A percentile compares a stretch with the other conserved stretches of the same genome.
Conservation (phyloP, 1,140 invertebrate species). For the Eciton burchellii region DNA sequence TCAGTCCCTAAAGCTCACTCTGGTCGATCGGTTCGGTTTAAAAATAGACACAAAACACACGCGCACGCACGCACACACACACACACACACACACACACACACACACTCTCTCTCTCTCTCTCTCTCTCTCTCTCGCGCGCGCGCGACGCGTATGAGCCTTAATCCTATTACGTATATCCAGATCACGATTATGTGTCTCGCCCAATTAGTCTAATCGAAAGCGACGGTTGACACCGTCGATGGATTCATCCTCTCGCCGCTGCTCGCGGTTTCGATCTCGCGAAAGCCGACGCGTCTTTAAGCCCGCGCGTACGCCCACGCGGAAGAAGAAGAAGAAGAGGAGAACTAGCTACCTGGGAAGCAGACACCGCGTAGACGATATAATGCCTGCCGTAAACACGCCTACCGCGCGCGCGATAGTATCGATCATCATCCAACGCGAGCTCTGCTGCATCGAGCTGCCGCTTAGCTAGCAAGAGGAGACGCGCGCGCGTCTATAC, state of each 20-base stretch:
- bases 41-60: slow-evolving; percentile 85
- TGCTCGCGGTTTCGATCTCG: slow-evolving; percentile 25
- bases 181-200: slow-evolving; percentile 83
- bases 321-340: too few relatives aligned
- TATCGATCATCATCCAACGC: slow-evolving; percentile 62
- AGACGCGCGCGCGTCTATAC: slow-evolving; percentile 9
- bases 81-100: too few relatives aligned
- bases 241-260: slow-evolving; percentile 7
- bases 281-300: slow-evolving; percentile 15
- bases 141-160: slow-evolving; percentile 79
- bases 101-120: too few relatives aligned
- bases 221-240: neutral
- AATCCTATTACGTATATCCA: slow-evolving; percentile 85
- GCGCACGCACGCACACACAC: too few relatives aligned
- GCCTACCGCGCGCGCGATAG: slow-evolving; percentile 56
- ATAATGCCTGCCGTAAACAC: slow-evolving; percentile 66
- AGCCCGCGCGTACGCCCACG: slow-evolving; percentile 21
- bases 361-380: slow-evolving; percentile 60
- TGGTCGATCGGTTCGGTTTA: slow-evolving; percentile 75
- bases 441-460: slow-evolving; percentile 45
- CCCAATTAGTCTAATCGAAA: slow-evolving; percentile 29
- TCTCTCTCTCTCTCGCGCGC: slow-evolving; percentile 69
- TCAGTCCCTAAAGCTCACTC: slow-evolving; percentile 62
- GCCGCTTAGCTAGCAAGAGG: slow-evolving; percentile 38
- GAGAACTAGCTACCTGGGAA: slow-evolving; percentile 39